Evolutionary conservation across 2,797 vertebrate genomes (phyloP).

Genomic region (Mareca strepera): DNA sequence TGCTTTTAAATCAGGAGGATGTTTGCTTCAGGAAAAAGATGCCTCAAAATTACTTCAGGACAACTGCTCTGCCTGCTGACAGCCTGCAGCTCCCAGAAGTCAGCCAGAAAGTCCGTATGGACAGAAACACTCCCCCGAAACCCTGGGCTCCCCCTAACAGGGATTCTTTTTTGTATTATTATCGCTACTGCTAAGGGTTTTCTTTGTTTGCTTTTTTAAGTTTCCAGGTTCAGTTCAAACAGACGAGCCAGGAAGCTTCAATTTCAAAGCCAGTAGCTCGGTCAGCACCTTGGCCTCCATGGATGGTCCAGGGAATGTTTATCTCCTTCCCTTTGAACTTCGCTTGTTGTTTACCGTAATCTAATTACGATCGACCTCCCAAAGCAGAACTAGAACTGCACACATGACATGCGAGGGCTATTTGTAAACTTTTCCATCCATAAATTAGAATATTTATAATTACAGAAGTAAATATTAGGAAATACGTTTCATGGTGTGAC

Average conservation of each 20-base stretch:
- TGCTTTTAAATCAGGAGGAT: neutral
- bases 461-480: neutral
- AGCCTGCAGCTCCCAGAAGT: neutral
- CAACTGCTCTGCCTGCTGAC: neutral
- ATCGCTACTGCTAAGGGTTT: neutral
- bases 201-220: neutral
- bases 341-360: neutral
- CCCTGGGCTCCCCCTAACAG: neutral
- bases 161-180: neutral
- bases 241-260: neutral
- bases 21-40: neutral
- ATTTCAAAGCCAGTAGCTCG: neutral
- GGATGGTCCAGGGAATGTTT: neutral
- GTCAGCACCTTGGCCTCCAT: neutral
- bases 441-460: neutral
- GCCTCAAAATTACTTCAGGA: neutral
- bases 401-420: neutral
- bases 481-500: neutral
- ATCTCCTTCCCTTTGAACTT: neutral
- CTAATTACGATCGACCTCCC: neutral
- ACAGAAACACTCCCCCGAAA: neutral
- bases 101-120: neutral
- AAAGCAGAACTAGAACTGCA: neutral
- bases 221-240: neutral
- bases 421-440: neutral